These are phyloP conservation scores for Cerastis rubricosa DNA, from an alignment of 2,888 invertebrate genomes.

Conservation along the genomic window DNA sequence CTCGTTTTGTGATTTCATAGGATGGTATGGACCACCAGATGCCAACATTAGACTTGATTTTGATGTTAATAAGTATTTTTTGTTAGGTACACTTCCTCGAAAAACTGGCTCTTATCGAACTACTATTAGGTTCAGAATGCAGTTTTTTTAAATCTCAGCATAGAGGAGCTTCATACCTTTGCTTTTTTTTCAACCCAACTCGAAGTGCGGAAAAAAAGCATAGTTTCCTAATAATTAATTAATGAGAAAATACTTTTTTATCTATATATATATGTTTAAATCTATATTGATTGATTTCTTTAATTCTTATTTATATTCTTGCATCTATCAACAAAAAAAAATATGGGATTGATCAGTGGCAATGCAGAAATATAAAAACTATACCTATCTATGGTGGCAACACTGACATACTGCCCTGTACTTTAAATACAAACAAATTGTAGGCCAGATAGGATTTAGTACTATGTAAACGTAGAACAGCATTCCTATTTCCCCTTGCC, in stretches of 20 bases:
- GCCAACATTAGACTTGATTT: background rate
- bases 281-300: no score
- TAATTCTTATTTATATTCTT: no score
- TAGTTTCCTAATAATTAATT: no score
- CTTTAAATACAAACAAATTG: background rate
- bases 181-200: background rate
- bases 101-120: background rate
- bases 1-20: background rate
- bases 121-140: background rate
- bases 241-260: no score
- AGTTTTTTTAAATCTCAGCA: background rate
- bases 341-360: no score
- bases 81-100: no score
- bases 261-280: no score
- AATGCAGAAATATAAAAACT: no score
- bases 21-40: background rate
- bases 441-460: background rate
- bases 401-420: background rate
- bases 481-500: background rate
- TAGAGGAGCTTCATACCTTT: background rate
- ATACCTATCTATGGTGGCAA: no score
- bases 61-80: background rate
- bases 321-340: no score
- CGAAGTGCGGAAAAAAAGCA: background rate
- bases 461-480: background rate